These are phyloP conservation scores for Takifugu ocellatus DNA, from an alignment of 2,797 vertebrate species.

Conservation along the genomic window DNA sequence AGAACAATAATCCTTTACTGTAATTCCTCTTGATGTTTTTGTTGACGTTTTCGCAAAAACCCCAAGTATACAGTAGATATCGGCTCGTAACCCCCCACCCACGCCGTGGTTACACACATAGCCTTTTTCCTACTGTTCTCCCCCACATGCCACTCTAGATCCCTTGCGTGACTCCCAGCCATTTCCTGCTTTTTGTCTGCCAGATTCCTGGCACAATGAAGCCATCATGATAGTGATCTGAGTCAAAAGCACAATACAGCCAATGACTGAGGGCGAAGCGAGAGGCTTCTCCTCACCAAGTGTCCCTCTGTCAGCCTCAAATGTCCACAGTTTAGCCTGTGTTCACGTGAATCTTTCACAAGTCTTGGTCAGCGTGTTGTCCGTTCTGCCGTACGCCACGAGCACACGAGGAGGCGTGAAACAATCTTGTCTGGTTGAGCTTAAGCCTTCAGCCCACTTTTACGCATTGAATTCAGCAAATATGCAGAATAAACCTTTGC, in stretches of 20 bases:
- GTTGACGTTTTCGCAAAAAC: slow-evolving; percentile 3
- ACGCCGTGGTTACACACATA: slow-evolving; percentile 43
- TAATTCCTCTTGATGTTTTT: slow-evolving; percentile 8
- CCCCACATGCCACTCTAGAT: slow-evolving; percentile 66
- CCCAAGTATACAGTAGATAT: slow-evolving; percentile 30
- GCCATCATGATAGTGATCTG: slow-evolving; percentile 73
- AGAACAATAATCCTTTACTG: not conserved
- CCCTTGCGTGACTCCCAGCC: slow-evolving; percentile 77
- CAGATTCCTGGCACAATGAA: slow-evolving; percentile 75
- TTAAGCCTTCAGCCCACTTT: slow-evolving; percentile 38
- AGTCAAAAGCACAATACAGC: slow-evolving; percentile 72
- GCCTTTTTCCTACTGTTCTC: slow-evolving; percentile 36
- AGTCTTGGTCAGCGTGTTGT: not conserved
- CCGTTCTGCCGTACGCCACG: slow-evolving; percentile 16
- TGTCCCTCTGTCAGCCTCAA: slow-evolving; percentile 7
- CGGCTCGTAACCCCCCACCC: slow-evolving; percentile 28
- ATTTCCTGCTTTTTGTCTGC: slow-evolving; percentile 81
- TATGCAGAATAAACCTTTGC: slow-evolving; percentile 59
- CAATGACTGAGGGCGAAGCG: slow-evolving; percentile 61
- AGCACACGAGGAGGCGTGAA: slow-evolving; percentile 39
- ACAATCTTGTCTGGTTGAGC: slow-evolving; percentile 26
- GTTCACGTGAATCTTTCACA: not conserved
- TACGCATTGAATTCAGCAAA: slow-evolving; percentile 50
- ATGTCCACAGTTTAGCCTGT: not conserved
- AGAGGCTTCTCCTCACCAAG: slow-evolving; percentile 54